Percentiles rank a stretch among this genome's conserved stretches.
These are phyloP conservation scores for Avahi laniger DNA, from an alignment of 2,797 vertebrate genomes.

Conservation along the genomic window DNA sequence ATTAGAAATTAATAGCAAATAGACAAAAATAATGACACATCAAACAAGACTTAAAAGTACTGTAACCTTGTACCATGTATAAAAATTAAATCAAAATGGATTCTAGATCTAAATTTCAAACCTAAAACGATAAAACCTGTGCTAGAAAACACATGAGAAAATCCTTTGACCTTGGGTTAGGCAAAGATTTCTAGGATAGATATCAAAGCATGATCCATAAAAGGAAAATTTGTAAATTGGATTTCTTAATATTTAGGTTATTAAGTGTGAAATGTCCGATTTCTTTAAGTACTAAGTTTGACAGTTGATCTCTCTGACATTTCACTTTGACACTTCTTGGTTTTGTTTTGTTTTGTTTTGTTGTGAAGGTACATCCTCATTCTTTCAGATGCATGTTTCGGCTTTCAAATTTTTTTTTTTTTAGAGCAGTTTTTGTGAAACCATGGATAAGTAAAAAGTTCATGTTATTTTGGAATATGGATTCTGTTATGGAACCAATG, in stretches of 20 bases:
- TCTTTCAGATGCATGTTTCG: no score
- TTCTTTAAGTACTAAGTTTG: no score
- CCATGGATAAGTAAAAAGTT: no score
- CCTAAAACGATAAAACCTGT: not conserved
- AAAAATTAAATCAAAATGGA: not conserved
- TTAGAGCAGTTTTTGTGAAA: no score
- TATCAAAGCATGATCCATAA: not conserved
- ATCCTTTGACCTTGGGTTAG: not conserved
- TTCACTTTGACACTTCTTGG: no score
- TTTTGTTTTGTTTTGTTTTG: no score
- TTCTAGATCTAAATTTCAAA: not conserved
- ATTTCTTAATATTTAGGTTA: not conserved
- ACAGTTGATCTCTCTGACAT: no score
- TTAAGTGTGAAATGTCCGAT: no score
- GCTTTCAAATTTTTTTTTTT: no score
- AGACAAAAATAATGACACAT: not conserved
- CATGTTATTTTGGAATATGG: no score
- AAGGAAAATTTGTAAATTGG: not conserved
- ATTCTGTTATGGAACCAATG: no score
- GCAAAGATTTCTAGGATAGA: not conserved
- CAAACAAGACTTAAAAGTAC: not conserved
- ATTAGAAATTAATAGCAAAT: constrained; percentile 6
- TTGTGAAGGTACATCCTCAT: no score
- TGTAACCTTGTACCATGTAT: not conserved
- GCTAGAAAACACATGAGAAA: not conserved